A percentile compares a stretch with the other conserved stretches of the same genome.
These are phyloP conservation scores for Salvelinus sp. DNA, from an alignment of 2,113 vertebrate species.

Conservation along the genomic window DNA sequence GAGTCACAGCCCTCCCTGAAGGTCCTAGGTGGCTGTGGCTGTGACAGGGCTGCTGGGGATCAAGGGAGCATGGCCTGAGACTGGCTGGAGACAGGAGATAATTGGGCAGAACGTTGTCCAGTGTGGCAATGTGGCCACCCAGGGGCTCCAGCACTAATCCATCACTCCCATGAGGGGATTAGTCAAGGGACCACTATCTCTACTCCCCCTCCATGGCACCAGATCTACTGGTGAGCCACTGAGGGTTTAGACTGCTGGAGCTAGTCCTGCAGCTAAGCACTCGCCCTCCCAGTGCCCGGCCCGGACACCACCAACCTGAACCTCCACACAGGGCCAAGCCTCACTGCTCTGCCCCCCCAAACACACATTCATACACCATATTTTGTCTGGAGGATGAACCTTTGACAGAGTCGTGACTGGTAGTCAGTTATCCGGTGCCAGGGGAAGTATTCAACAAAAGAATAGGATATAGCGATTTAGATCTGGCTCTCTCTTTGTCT, in stretches of 20 bases:
- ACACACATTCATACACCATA: not conserved
- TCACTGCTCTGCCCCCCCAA: not conserved
- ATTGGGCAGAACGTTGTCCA: constrained; percentile 43
- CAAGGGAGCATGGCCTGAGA: constrained; percentile 24
- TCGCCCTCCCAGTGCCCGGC: not conserved
- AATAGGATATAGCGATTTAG: not conserved
- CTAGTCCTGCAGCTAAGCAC: not conserved
- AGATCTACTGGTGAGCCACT: constrained; percentile 9
- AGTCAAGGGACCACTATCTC: constrained; percentile 36
- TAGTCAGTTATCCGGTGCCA: not conserved
- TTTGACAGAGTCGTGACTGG: not conserved
- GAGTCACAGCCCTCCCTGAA: constrained; percentile 1
- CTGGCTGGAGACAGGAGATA: constrained; percentile 44
- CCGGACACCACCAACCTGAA: not conserved
- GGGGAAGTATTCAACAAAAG: not conserved
- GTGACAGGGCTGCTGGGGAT: constrained; percentile 21
- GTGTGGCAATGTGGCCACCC: constrained; percentile 37
- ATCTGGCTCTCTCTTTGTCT: not conserved
- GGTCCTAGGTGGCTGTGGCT: constrained; percentile 12
- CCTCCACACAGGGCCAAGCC: not conserved
- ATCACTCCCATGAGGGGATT: constrained; percentile 36
- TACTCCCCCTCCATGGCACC: constrained; percentile 13
- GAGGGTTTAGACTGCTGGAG: constrained; percentile 5
- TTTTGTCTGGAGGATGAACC: not conserved
- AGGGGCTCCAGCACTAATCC: constrained; percentile 34